Evolutionary conservation across 2,888 invertebrate genomes (phyloP), one percentile per base, ranked within the genome.

Genomic region (Graphium colonna): DNA sequence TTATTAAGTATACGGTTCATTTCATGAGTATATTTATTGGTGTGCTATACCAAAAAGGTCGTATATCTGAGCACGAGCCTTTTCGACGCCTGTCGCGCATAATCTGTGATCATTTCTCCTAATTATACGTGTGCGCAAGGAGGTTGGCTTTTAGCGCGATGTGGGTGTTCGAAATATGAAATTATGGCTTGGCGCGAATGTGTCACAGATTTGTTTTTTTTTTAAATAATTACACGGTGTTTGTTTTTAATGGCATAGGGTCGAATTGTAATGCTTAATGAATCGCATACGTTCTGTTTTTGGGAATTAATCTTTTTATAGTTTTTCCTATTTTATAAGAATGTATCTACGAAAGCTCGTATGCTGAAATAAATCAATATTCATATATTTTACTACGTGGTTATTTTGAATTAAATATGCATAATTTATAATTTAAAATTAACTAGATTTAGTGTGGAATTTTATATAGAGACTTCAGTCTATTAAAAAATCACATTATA

Each of bases 161-260:
- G 88, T 89, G 88, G 88, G 88, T 88, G 88, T 88, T 87, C 88
- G 75, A 82, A 82, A 82, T 82, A 76, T 77, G 75, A 83, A 85
- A 86, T 85, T 84, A 83, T 68, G 76, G 80, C 73, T 75, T 77
- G 77, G 82, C 77, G 83, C 81, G 80, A 85, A 86, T 77, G 77
- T 77, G 82, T 75, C 83, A 84, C 80, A 83, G 65, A 74, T 70
- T 72, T 73, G 69, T 73, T 75, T 79, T 75, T 69, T 21, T 21
- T 21, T 21, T 21, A 21, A 21, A 65, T 59, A 63, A 65, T 62
- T 48, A 76, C 68, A 69, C 69, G 74, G 73, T 73, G 71, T 68
- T 73, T 65, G 48, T 48, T 51, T 60, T 61, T 53, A 60, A 56
- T 60, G 58, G 61, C 61, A 61, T 60, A 56, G 54, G 56, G 9